Evolutionary conservation across 2,888 invertebrate genomes (phyloP), one percentile per base, ranked within the genome.

Genomic region (Drosophila stalkeri): DNA sequence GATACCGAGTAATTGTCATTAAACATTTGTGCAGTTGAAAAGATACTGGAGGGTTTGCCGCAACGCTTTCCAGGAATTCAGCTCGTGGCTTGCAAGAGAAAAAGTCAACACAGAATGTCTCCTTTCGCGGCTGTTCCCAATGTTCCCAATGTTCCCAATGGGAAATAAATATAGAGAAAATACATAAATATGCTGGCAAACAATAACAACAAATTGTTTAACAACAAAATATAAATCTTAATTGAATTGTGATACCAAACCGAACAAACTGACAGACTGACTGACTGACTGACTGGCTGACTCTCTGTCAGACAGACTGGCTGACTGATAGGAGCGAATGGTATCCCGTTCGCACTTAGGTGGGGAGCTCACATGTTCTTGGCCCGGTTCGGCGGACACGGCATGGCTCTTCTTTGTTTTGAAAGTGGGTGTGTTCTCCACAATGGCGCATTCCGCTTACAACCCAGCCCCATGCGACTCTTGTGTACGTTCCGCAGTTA

Each of bases 221-320:
- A 86, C 86, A 87, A 86, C 84, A 84, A 88, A 86, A 87, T 84
- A 87, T 88, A 87, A 87, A 88, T 90, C 88, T 88, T 90, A 90
- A 88, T 90, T 88, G 90, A 90, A 90, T 88, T 90, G 90, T 88
- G 90, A 82, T 88, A 82, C 82, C 75, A 68, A 65, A 65, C 47
- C 60, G 47, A 49, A 47, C 39, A 64, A 66, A 54, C 59, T 69
- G 49, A 49, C 60, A 49, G 47, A 27, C 39, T 76, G 77, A 74
- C 54, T 73, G 77, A 72, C 23, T 4, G 52, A 6, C 52, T 20
- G 52, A 14, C 37, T 49, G 52, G 16, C 64, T 70, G 75, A 33
- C 60, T 49, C 66, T 1, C 47, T 9, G 47, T 2, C 31, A 16
- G 23, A 0, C 75, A 70, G 82, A 18, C 54, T 9, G 20, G 18